A percentile compares a stretch with the other conserved stretches of the same genome.
Conservation (phyloP, 92 coral and sea anemone species). For the Nematostella vectensis region DNA sequence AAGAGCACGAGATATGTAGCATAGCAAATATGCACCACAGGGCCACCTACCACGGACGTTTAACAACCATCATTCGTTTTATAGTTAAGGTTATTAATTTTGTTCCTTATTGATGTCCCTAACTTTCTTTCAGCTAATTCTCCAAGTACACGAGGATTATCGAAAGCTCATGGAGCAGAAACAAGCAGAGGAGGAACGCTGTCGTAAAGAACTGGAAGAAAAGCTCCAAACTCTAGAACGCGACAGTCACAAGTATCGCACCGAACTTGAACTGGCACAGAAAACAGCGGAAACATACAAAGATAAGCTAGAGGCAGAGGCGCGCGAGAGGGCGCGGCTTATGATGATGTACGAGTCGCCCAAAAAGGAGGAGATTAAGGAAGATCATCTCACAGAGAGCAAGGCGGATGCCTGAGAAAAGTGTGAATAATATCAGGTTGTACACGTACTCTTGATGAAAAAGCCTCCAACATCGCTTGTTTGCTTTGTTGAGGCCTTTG, state of each 20-base stretch:
- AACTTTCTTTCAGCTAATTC: conserved; percentile 31
- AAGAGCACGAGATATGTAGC: too few species aligned
- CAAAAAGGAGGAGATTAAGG: conserved; percentile 26
- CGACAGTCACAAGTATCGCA: conserved; percentile 84
- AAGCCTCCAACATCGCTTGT: too few species aligned
- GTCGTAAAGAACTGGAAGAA: conserved; percentile 85
- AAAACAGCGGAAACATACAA: conserved; percentile 85
- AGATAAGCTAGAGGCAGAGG: conserved; percentile 78
- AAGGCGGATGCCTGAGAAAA: too few species aligned
- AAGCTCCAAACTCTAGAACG: conserved; percentile 68
- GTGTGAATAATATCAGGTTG: too few species aligned
- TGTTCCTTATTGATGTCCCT: too few species aligned
- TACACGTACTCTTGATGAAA: too few species aligned
- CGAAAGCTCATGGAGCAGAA: conserved; percentile 78
- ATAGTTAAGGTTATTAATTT: too few species aligned
- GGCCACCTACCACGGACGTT: too few species aligned
- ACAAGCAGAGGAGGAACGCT: conserved; percentile 73
- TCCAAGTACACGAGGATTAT: conserved; percentile 89
- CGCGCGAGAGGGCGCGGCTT: conserved; percentile 53
- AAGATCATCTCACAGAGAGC: too few species aligned
- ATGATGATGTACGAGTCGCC: conserved; percentile 65
- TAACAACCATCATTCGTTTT: too few species aligned
- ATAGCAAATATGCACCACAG: too few species aligned
- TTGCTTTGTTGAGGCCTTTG: too few species aligned
- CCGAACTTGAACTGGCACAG: conserved; percentile 89